Evolutionary conservation across 2,888 invertebrate genomes (phyloP), one percentile per base, ranked within the genome.

Genomic region (Trachelus stipa): DNA sequence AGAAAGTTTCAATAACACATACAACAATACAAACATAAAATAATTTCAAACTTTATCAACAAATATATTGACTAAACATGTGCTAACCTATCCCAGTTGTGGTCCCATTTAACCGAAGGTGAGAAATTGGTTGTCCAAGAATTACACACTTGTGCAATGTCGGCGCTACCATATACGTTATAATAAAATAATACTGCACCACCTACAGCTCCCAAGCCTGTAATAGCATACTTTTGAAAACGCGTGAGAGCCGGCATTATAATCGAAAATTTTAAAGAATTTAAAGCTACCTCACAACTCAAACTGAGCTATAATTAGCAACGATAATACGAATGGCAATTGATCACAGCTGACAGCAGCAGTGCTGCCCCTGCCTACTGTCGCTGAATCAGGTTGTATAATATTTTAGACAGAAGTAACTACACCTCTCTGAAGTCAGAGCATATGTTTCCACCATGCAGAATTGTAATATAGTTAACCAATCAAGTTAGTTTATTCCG

Each of bases 51-150:
- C n/a, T 6, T 75, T 11, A 40, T 35, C 68, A 34, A 33, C 11
- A 71, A 71, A 71, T 71, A 6, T 71, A 33, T n/a, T 68, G 68
- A 69, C 56, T 33, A 76, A 56, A 73, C 35, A 68, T 74, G 56
- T 80, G 92, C 94, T 93, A 93, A 96, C 96, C 94, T 95, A 91
- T 98, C 98, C 98, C 98, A 98, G 92, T 98, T 97, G 77, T 92
- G 92, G 86, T 98, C 96, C 98, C 98, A 98, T 88, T 94, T 94
- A 0, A 95, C 92, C 78, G 93, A 93, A 0, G 96, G 95, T 1
- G 92, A 92, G 83, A 93, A 93, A 91, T 94, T 94, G 11, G 95
- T 94, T 0, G 96, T 96, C 95, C 95, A 96, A 0, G 96, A 95
- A 85, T 94, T 94, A 69, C 93, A 91, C 0, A 93, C 95, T 74